phyloP scores from a whole-genome alignment of 2,797 vertebrate genomes.

The Neostethus bicornis region DNA sequence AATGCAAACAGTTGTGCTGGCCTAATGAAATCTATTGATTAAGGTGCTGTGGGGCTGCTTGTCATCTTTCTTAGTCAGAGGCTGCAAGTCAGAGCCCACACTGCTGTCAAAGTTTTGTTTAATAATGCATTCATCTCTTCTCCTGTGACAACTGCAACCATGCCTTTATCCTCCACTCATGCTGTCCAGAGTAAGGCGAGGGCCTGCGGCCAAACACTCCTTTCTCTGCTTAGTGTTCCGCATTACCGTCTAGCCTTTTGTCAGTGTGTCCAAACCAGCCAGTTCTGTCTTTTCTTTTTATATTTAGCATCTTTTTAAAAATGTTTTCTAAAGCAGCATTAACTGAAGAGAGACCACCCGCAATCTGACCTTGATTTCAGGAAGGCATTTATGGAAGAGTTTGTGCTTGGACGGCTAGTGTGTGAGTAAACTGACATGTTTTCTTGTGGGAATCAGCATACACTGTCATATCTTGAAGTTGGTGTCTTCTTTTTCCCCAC shows the following conservation, averaged over 20 bases:
- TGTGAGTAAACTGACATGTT: constrained; percentile 20
- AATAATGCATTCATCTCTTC: constrained; percentile 60
- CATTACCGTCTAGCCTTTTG: constrained; percentile 53
- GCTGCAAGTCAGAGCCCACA: constrained; percentile 21
- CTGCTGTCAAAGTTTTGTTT: constrained; percentile 53
- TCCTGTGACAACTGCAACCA: constrained; percentile 37
- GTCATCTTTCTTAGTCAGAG: constrained; percentile 17
- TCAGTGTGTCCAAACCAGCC: constrained; percentile 32
- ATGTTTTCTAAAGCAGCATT: constrained; percentile 40
- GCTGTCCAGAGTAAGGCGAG: constrained; percentile 35
- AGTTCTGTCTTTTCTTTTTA: constrained; percentile 20
- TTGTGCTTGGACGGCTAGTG: constrained; percentile 1
- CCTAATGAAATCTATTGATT: constrained; percentile 3
- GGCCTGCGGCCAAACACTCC: constrained; percentile 48
- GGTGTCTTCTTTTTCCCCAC: not conserved
- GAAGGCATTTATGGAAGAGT: constrained; percentile 16
- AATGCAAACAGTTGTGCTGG: constrained; percentile 4
- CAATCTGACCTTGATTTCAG: constrained; percentile 39
- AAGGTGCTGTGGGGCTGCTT: constrained; percentile 24
- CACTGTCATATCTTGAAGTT: constrained; percentile 39
- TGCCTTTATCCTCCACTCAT: constrained; percentile 56
- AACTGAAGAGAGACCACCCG: constrained; percentile 15
- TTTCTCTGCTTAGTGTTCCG: constrained; percentile 47
- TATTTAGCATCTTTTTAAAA: constrained; percentile 32
- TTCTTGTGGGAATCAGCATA: constrained; percentile 36